Percentiles rank a stretch among this genome's conserved stretches.
These are phyloP conservation scores for Lasioglossum calceatum DNA, from an alignment of 2,888 invertebrate genomes.

Conservation along the genomic window DNA sequence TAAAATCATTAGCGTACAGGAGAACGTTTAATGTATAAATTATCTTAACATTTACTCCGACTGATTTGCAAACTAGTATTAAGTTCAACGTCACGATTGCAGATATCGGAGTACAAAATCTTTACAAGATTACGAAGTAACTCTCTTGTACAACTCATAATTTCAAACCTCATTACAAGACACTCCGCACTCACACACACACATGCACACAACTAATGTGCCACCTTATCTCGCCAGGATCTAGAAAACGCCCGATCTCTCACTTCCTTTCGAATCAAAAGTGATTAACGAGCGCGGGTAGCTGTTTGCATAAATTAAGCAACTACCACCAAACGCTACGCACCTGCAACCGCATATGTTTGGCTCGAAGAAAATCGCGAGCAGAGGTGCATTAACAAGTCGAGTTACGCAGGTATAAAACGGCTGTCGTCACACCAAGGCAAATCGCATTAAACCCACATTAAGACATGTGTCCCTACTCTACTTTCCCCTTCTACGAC, in stretches of 20 bases:
- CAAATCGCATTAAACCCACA: not conserved
- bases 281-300: slow-evolving; percentile 2
- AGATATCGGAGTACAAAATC: not conserved
- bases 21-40: not conserved
- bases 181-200: not conserved
- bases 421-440: slow-evolving; percentile 14
- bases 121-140: not conserved
- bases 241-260: slow-evolving; percentile 8
- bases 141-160: not conserved
- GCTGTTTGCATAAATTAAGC: slow-evolving; percentile 12
- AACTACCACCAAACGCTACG: not conserved
- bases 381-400: slow-evolving; percentile 23
- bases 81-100: not conserved
- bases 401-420: slow-evolving; percentile 10
- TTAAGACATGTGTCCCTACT: no score
- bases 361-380: not conserved
- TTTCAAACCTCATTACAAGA: not conserved
- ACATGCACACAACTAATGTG: not conserved
- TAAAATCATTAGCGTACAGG: not conserved
- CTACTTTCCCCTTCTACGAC: no score
- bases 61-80: not conserved
- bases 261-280: slow-evolving; percentile 7
- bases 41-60: not conserved
- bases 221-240: not conserved
- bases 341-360: not conserved